phyloP scores from a whole-genome alignment of 2,888 invertebrate species.

The Atherix ibis region DNA sequence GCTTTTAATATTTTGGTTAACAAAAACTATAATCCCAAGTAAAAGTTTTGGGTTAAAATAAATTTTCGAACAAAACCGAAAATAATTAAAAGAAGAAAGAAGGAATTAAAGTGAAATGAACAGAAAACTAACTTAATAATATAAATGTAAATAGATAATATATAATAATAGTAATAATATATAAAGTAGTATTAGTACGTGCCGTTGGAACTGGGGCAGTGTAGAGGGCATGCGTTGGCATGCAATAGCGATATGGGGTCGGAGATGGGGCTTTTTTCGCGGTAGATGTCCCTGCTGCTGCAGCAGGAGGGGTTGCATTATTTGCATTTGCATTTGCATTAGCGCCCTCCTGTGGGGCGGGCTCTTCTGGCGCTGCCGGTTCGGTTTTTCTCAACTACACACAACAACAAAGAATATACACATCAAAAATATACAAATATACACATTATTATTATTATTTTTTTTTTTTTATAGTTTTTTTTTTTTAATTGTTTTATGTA shows the following conservation, averaged over 20 bases:
- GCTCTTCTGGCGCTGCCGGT: slow-evolving; percentile 19
- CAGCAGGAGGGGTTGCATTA: slow-evolving; percentile 9
- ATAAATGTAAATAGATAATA: too few species aligned
- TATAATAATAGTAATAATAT: too few species aligned
- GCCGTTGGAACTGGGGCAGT: slow-evolving; percentile 44
- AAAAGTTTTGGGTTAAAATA: too few species aligned
- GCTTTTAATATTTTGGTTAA: too few species aligned
- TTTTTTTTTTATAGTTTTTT: too few species aligned
- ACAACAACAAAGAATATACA: slow-evolving; percentile 7
- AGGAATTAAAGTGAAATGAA: too few species aligned
- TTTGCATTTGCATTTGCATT: slow-evolving; percentile 8
- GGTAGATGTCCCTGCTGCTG: slow-evolving; percentile 29
- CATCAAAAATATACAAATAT: slow-evolving; percentile 5
- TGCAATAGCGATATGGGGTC: slow-evolving; percentile 39
- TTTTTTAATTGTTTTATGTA: background rate
- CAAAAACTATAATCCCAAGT: too few species aligned
- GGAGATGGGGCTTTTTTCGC: slow-evolving; percentile 18
- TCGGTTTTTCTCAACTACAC: slow-evolving; percentile 26
- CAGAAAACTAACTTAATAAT: too few species aligned
- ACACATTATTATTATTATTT: too few species aligned
- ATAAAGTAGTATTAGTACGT: too few species aligned
- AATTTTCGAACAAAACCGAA: too few species aligned
- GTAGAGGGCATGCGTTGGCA: slow-evolving; percentile 44
- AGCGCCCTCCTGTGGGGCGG: slow-evolving; percentile 13
- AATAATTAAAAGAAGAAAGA: too few species aligned